These are phyloP conservation scores for Lipotes vexillifer DNA, from an alignment of 2,113 vertebrate genomes.

Conservation along the genomic window DNA sequence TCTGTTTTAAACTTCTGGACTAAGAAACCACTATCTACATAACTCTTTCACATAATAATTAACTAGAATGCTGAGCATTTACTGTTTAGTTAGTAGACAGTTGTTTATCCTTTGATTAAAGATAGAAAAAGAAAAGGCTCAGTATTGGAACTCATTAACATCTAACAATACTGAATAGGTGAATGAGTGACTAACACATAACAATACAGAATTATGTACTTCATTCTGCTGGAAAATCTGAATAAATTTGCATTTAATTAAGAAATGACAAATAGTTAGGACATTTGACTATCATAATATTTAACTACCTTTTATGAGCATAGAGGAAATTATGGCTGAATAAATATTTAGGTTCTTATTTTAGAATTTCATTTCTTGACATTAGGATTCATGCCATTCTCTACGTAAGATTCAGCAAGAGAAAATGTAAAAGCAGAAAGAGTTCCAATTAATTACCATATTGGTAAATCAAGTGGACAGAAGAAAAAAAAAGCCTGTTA, in stretches of 20 bases:
- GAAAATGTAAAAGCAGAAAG: not conserved
- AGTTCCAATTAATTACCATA: not conserved
- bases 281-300: not conserved
- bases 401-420: not conserved
- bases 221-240: not conserved
- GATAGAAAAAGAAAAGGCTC: not conserved
- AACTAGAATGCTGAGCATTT: not conserved
- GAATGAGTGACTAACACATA: not conserved
- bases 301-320: not conserved
- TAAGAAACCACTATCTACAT: not conserved
- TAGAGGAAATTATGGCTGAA: not conserved
- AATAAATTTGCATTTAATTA: not conserved
- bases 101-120: not conserved
- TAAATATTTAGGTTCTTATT: conserved; percentile 3
- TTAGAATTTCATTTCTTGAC: conserved; percentile 21
- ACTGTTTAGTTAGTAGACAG: not conserved
- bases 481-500: not conserved
- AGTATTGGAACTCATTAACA: not conserved
- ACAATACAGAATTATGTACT: not conserved
- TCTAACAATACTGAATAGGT: not conserved
- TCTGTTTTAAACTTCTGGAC: not conserved
- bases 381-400: not conserved
- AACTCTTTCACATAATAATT: not conserved
- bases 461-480: conserved; percentile 24
- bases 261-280: not conserved